phyloP scores from a whole-genome alignment of 2,113 vertebrate species.

The Salminus brasiliensis region DNA sequence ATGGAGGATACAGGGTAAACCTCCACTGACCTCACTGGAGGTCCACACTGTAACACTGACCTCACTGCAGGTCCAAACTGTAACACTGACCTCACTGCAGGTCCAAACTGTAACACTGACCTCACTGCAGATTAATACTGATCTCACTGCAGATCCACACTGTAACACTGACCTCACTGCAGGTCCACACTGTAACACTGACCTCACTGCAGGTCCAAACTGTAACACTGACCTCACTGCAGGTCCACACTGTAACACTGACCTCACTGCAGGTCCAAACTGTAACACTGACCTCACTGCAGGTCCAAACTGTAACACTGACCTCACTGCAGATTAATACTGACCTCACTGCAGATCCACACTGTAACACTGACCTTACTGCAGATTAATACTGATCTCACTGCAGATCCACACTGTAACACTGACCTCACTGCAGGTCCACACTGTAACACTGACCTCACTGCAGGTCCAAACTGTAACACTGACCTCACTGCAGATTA shows the following conservation, averaged over 20 bases:
- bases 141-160: not conserved
- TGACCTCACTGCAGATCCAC: too few relatives aligned
- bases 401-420: not conserved
- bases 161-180: not conserved
- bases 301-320: not conserved
- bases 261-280: not conserved
- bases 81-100: too few relatives aligned
- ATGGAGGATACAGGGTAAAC: constrained; percentile 96
- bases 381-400: not conserved
- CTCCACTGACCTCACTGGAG: not conserved
- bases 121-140: too few relatives aligned
- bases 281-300: not conserved
- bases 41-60: not conserved
- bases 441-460: not conserved
- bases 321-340: too few relatives aligned
- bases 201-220: too few relatives aligned
- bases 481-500: too few relatives aligned
- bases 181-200: not conserved
- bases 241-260: too few relatives aligned
- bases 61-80: too few relatives aligned
- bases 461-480: too few relatives aligned
- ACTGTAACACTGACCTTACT: too few relatives aligned
- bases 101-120: too few relatives aligned
- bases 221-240: too few relatives aligned
- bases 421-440: not conserved